Evolutionary conservation across 1,140 invertebrate genomes (phyloP).

Genomic region (Nilaparvata lugens): DNA sequence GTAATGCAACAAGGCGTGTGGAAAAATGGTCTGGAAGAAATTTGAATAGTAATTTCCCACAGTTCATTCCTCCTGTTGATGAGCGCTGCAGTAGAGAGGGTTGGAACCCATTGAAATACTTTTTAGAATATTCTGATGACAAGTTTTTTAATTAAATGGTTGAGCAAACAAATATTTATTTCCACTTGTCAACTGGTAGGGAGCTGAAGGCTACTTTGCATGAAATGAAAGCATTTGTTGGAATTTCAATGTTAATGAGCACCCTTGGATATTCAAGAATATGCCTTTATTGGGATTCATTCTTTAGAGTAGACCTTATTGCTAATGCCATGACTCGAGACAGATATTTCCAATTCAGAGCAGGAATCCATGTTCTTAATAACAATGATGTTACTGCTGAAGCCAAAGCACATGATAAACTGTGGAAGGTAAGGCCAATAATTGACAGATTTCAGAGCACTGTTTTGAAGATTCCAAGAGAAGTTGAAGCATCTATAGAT

Average conservation of each 20-base stretch:
- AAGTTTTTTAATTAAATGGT: conserved; percentile 11
- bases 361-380: conserved; percentile 7
- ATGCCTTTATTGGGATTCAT: conserved; percentile 10
- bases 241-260: conserved; percentile 12
- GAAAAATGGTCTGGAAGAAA: too few species aligned
- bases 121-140: conserved; percentile 14
- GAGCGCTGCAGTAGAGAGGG: conserved; percentile 7
- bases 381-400: conserved; percentile 3
- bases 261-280: conserved; percentile 10
- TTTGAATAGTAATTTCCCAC: conserved; percentile 7
- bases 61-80: not conserved
- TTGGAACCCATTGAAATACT: conserved; percentile 11
- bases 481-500: not conserved
- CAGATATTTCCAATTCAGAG: conserved; percentile 8
- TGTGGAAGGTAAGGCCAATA: conserved; percentile 15
- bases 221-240: conserved; percentile 18
- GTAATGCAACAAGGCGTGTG: too few species aligned
- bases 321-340: conserved; percentile 9
- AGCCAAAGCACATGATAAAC: not conserved
- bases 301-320: conserved; percentile 7
- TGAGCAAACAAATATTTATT: conserved; percentile 13
- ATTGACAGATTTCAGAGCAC: conserved; percentile 4
- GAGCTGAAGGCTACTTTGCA: not conserved
- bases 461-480: conserved; percentile 8
- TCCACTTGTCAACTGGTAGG: conserved; percentile 7